Evolutionary conservation across 2,888 invertebrate species (phyloP).

Genomic region (Xanthorhoe spadicearia): DNA sequence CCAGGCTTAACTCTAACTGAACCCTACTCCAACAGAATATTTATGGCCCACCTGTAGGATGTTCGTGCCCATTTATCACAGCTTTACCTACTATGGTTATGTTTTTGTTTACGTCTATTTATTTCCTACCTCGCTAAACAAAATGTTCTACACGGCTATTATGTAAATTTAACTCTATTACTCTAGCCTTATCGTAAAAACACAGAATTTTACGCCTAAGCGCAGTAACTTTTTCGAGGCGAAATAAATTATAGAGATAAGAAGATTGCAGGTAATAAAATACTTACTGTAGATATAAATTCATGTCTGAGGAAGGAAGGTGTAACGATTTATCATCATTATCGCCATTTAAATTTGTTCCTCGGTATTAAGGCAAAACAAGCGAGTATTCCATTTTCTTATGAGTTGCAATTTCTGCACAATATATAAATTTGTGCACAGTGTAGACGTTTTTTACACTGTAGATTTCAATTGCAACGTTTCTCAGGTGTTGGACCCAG

Average conservation of each 20-base stretch:
- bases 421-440: no score
- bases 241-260: not conserved
- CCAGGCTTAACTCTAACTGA: no score
- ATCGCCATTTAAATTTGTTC: not conserved
- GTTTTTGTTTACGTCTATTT: conserved; percentile 37
- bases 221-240: not conserved
- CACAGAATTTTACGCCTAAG: not conserved
- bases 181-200: conserved; percentile 9
- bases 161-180: conserved; percentile 25
- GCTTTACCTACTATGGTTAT: conserved; percentile 33
- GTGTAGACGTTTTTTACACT: not conserved
- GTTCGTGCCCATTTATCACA: conserved; percentile 40
- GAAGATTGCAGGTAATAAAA: not conserved
- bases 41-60: conserved; percentile 44
- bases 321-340: not conserved
- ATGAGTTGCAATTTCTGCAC: no score
- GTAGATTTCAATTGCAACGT: not conserved
- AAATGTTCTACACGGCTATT: conserved; percentile 35
- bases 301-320: not conserved
- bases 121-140: conserved; percentile 37
- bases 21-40: conserved; percentile 9
- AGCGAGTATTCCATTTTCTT: no score
- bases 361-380: no score
- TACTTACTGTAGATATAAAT: not conserved
- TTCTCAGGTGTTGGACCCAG: conserved; percentile 88